Evolutionary conservation across 2,113 vertebrate genomes (phyloP), one percentile per base, ranked within the genome.

Genomic region (Cranoglanis bouderius): DNA sequence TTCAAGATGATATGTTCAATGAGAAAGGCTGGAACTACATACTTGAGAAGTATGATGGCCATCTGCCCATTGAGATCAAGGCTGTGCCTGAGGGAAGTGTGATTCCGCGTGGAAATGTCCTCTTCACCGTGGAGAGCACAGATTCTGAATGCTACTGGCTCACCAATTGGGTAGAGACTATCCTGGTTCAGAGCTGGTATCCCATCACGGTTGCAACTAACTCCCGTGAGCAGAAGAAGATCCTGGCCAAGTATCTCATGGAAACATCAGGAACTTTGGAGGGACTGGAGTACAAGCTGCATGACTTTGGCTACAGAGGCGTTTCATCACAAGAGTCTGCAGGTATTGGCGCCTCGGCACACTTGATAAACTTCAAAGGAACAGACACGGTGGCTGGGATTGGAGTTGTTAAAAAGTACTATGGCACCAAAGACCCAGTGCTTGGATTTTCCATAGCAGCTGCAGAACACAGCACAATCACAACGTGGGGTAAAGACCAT

Each of bases 291-390:
- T 99, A 98, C 87, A 99, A 99, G 92, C 95, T 99, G 63, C 98
- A 99, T 88, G 98, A 99, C 94, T 99, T 99, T 1, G 98, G 98
- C 88, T 99, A 99, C 95, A 96, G 98, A 94, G 98, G 98, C 43
- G 98, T 99, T 67, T 99, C 98, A 83, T 99, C 98, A 21, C 98
- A 99, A 95, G 98, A 99, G 98, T 99, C 98, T 91, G 98, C 98
- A 84, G 98, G 98, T 88, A 99, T 99, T 85, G 98, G 98, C 51
- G 98, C 98, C 6, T 99, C 98, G 29, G 98, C 98, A 92, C 98
- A 99, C 93, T 95, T 99, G 95, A 97, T 99, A 82, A 99, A 99
- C 95, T 99, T 99, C 92, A 99, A 99, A 96, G 98, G 98, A 95
- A 99, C 98, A 77, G 98, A 99, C 94, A 99, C 98, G 0, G 98